Evolutionary conservation across 2,888 invertebrate species (phyloP).

Genomic region (Hololepta plana): DNA sequence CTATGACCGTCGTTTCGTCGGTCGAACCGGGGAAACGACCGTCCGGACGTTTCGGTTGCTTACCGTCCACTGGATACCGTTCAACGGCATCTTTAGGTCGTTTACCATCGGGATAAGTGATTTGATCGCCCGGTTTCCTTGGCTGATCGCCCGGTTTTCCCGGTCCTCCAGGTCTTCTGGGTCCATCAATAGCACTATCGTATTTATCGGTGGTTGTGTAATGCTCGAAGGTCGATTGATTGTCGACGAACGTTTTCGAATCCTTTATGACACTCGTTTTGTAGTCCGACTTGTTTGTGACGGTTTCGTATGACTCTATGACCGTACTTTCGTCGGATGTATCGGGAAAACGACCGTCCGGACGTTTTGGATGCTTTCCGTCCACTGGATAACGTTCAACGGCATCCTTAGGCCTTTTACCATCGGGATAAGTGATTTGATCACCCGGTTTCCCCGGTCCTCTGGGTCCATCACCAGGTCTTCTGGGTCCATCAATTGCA

Average conservation of each 20-base stretch:
- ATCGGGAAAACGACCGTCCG: not conserved
- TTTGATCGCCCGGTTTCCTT: slow-evolving; percentile 7
- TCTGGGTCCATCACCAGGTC: slow-evolving; percentile 5
- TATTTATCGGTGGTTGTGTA: slow-evolving; percentile 14
- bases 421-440: slow-evolving; percentile 2
- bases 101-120: slow-evolving; percentile 1
- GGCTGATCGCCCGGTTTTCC: slow-evolving; percentile 7
- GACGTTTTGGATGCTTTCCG: slow-evolving; percentile 4
- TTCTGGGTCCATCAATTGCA: slow-evolving; percentile 2
- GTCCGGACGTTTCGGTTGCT: slow-evolving; percentile 2
- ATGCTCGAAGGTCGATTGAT: slow-evolving; percentile 16
- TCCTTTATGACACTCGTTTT: slow-evolving; percentile 17
- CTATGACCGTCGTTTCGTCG: slow-evolving; percentile 14
- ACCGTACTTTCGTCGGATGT: slow-evolving; percentile 14
- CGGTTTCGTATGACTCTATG: slow-evolving; percentile 14
- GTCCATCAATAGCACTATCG: slow-evolving; percentile 7
- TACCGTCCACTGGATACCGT: slow-evolving; percentile 1
- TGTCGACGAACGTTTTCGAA: slow-evolving; percentile 15
- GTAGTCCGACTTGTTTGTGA: slow-evolving; percentile 15
- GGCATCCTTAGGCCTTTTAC: slow-evolving; percentile 1
- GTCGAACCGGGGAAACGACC: slow-evolving; percentile 3
- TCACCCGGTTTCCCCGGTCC: slow-evolving; percentile 5
- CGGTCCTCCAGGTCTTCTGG: slow-evolving; percentile 5
- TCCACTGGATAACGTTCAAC: slow-evolving; percentile 2
- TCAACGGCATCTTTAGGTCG: slow-evolving; percentile 4